A percentile compares a stretch with the other conserved stretches of the same genome.
Evolutionary conservation across 2,113 vertebrate species (phyloP).

Genomic region (Carassius carassius): DNA sequence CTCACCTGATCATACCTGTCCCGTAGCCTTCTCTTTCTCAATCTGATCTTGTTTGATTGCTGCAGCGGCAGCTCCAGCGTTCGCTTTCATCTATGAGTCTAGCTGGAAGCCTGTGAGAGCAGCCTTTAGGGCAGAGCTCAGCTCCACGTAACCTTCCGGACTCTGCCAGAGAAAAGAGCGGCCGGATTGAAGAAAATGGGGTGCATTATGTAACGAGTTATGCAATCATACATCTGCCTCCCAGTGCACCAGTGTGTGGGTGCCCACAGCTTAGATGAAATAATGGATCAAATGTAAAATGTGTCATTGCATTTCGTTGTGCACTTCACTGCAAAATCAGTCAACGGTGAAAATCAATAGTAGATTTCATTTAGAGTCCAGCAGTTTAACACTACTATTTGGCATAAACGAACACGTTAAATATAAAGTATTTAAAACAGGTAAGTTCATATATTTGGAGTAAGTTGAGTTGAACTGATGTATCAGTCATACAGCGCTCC

Average conservation of each 20-base stretch:
- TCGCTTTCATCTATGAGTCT: neutral
- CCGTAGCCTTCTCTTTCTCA: neutral
- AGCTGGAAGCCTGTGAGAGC: neutral
- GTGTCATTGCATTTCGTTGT: neutral
- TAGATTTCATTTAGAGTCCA: too few species aligned
- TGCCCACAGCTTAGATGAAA: constrained; percentile 61
- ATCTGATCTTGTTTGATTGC: neutral
- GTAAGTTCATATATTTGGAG: too few species aligned
- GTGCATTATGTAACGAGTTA: constrained; percentile 75
- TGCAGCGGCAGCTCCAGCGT: neutral
- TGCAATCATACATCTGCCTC: constrained; percentile 78
- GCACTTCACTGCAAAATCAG: too few species aligned
- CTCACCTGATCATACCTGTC: constrained; percentile 38
- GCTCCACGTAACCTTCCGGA: constrained; percentile 23
- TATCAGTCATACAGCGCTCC: too few species aligned
- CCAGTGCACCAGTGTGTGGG: constrained; percentile 69
- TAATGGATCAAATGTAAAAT: constrained; percentile 13
- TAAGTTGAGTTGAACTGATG: too few species aligned
- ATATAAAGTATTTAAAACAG: too few species aligned
- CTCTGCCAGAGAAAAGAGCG: constrained; percentile 47
- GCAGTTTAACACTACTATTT: too few species aligned
- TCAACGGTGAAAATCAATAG: too few species aligned
- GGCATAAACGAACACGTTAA: too few species aligned
- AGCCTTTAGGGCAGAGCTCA: constrained; percentile 36
- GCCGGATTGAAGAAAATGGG: constrained; percentile 62